Base-by-base conservation (phyloP, 2,888 invertebrate species). In the Eristalis tenax region DNA sequence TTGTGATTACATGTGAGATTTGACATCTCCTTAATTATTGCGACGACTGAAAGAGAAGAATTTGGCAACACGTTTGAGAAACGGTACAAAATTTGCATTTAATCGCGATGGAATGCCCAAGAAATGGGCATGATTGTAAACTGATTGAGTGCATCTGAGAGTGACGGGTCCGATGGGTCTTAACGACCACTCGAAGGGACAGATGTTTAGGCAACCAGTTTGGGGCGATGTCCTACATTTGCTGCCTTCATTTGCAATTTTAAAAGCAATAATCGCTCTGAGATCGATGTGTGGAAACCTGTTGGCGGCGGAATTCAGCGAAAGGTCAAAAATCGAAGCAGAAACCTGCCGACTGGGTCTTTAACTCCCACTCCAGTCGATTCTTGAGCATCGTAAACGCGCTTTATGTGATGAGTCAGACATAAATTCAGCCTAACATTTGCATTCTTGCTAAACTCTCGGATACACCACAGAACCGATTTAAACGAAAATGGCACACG, bases 1-100 rank as follows among this genome's bases (percentile, higher is more conserved):
- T 4, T 43, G 43, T n/a, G 26, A 50, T 50, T 50, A 50, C 50
- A 50, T 50, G 50, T 1, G 18, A 50, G 50, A 50, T 50, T 43
- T 68, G 76, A 61, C 61, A 61, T 43, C 22, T 61, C 28, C 43
- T 23, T 38, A 8, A 38, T 11, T 15, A 59, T 38, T 61, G 28
- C 23, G 69, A 69, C 32, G 35, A 22, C 10, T 10, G 23, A 26
- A 23, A 59, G 28, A 61, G 4, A 1, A 4, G 23, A 40, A 59
- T 61, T 59, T 61, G 59, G 26, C n/a, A 61, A 57, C 23, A 38
- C 50, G 10, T 11, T 68, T 68, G 28, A 28, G 56, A 40, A 71
- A 71, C 23, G 57, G 8, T 6, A 57, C 35, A 23, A 59, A 56
- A 68, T 69, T 69, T 23, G 57, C 32, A 69, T 57, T 57, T 57